A percentile compares a stretch with the other conserved stretches of the same genome.
Conservation (phyloP, 2,888 invertebrate species). For the Myathropa florea region DNA sequence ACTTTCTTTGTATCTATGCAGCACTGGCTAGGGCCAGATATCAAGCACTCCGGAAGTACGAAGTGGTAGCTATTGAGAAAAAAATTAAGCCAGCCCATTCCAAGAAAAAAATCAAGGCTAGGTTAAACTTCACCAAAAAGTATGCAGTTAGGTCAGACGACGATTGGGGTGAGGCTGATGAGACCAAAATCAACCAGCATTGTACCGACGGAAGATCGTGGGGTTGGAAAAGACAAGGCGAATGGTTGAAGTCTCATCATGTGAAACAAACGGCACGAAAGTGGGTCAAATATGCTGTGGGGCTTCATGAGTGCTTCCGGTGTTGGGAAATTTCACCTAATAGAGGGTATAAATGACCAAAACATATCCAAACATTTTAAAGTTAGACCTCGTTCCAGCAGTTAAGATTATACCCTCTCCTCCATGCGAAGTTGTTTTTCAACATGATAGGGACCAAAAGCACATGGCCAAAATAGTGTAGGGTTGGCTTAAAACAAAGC, state of each 20-base stretch:
- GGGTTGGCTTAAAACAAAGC: too few relatives aligned
- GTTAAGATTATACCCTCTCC: too few relatives aligned
- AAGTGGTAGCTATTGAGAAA: conserved; percentile 39
- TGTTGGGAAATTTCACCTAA: conserved; percentile 45
- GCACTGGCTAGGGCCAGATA: too few relatives aligned
- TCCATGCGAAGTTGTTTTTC: too few relatives aligned
- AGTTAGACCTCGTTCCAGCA: too few relatives aligned
- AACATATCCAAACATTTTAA: neutral
- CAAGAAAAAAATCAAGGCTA: too few relatives aligned
- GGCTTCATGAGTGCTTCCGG: conserved; percentile 63
- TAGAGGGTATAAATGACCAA: too few relatives aligned
- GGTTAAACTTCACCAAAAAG: conserved; percentile 28
- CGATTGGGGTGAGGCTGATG: conserved; percentile 56
- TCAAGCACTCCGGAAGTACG: conserved; percentile 5
- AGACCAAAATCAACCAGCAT: conserved; percentile 57
- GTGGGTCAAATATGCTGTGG: conserved; percentile 46
- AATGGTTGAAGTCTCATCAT: conserved; percentile 43
- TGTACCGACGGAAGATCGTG: too few relatives aligned
- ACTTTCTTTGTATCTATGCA: too few relatives aligned
- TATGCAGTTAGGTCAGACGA: conserved; percentile 23
- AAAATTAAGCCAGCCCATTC: conserved; percentile 55
- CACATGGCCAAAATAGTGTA: too few relatives aligned
- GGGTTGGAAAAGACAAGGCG: conserved; percentile 51
- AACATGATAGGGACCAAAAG: too few relatives aligned
- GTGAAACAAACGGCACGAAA: conserved; percentile 51